Evolutionary conservation across 2,113 vertebrate genomes (phyloP), one percentile per base, ranked within the genome.

Genomic region (Poeciliopsis retropinna): DNA sequence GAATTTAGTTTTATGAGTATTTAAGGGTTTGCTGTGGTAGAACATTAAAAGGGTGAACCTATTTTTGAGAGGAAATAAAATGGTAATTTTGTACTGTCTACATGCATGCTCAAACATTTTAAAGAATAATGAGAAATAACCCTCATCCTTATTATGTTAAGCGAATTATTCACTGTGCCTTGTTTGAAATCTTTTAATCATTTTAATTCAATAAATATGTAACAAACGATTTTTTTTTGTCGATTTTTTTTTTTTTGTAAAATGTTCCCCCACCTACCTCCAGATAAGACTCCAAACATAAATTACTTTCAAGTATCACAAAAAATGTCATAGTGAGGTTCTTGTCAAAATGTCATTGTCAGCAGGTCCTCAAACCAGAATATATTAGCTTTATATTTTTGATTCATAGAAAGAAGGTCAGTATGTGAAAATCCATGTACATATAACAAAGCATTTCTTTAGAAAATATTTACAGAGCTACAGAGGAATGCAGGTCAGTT

Each of bases 131-230:
- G 75, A 85, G 84, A 76, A 65, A 61, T 78, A 89, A 88, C 72
- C 67, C 82, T 88, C 74, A 83, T 84, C 87, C 70, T 87, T 68
- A 30, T 87, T 68, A 30, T 79, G 75, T 85, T 90, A 89, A 92
- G 81, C 90, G 90, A 91, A 57, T 90, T 92, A 94, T 92, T 92
- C 82, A 84, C 85, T 78, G 85, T 94, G 88, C 92, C 90, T 94
- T 93, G 88, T 73, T 90, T 88, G 74, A 86, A 85, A 75, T 73
- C 82, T 92, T 95, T 92, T 94, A 94, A 93, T 93, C 87, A 89
- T 94, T 94, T 94, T 92, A 94, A 93, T 92, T 92, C 88, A 95
- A 94, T 95, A 95, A 95, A 95, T 94, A 93, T 87, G 90, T 91
- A 92, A 92, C 89, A 93, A 92, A 93, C 88, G 82, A 5, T 0